Evolutionary conservation across 2,888 invertebrate genomes (phyloP).

Genomic region (Synanthedon tipuliformis): DNA sequence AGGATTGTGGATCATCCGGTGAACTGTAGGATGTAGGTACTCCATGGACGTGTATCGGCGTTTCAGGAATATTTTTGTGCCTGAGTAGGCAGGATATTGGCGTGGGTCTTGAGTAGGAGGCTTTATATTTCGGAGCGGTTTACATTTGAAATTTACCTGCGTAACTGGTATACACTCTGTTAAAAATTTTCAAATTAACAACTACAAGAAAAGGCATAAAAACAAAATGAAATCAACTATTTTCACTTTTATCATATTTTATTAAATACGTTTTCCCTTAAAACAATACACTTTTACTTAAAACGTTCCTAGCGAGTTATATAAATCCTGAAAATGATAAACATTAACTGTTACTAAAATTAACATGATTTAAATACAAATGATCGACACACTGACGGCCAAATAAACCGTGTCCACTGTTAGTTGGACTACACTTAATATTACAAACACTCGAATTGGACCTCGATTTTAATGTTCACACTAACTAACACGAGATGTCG

Average conservation of each 20-base stretch:
- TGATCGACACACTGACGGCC: slow-evolving; percentile 40
- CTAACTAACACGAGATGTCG: slow-evolving; percentile 43
- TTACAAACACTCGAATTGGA: slow-evolving; percentile 65
- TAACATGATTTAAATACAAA: slow-evolving; percentile 59
- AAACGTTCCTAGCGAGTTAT: slow-evolving; percentile 60
- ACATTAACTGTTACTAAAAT: slow-evolving; percentile 43
- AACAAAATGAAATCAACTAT: slow-evolving; percentile 5
- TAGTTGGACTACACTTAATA: slow-evolving; percentile 31
- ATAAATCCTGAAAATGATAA: slow-evolving; percentile 56
- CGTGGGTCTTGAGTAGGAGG: slow-evolving; percentile 62
- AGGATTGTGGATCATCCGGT: slow-evolving; percentile 64
- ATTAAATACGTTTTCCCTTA: slow-evolving; percentile 49
- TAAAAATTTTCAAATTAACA: not conserved
- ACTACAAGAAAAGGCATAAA: not conserved
- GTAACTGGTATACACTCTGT: slow-evolving; percentile 9
- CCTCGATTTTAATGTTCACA: slow-evolving; percentile 61
- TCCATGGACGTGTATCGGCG: slow-evolving; percentile 54
- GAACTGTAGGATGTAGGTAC: slow-evolving; percentile 65
- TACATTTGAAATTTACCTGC: slow-evolving; percentile 29
- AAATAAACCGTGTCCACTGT: slow-evolving; percentile 34
- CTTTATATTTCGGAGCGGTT: slow-evolving; percentile 34
- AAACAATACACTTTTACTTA: slow-evolving; percentile 65
- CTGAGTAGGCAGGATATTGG: slow-evolving; percentile 60
- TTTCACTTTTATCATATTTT: slow-evolving; percentile 32
- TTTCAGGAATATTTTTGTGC: slow-evolving; percentile 55